A percentile compares a stretch with the other conserved stretches of the same genome.
phyloP scores from a whole-genome alignment of 2,797 vertebrate genomes.

The Lateolabrax maculatus region DNA sequence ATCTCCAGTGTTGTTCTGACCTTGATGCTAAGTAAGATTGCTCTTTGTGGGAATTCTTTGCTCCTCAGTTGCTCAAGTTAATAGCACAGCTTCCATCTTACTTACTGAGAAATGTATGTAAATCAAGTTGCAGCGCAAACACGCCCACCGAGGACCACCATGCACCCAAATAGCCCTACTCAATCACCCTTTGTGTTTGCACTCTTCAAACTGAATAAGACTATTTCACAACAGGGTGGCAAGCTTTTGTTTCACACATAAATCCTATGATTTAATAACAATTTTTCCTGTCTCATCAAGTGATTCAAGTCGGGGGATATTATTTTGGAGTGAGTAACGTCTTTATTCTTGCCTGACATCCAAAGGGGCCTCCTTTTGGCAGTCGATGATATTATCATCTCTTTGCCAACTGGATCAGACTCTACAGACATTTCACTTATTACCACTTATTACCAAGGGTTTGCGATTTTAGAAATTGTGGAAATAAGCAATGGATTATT shows the following conservation, averaged over 20 bases:
- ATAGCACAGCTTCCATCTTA: slow-evolving; percentile 45
- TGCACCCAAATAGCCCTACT: slow-evolving; percentile 25
- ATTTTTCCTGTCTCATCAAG: background rate
- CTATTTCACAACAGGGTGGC: background rate
- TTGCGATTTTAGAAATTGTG: background rate
- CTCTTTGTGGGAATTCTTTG: slow-evolving; percentile 46
- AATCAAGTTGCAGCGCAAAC: slow-evolving; percentile 47
- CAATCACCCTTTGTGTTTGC: slow-evolving; percentile 32
- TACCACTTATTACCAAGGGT: background rate
- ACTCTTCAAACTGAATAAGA: slow-evolving; percentile 6
- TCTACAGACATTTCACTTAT: slow-evolving; percentile 11
- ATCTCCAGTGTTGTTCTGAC: slow-evolving; percentile 39
- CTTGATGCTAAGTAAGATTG: slow-evolving; percentile 55
- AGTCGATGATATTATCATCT: background rate
- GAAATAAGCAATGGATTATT: background rate
- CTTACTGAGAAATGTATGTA: slow-evolving; percentile 44
- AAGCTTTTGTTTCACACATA: slow-evolving; percentile 25
- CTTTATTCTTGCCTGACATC: slow-evolving; percentile 24
- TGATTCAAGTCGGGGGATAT: slow-evolving; percentile 7
- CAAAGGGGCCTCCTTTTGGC: slow-evolving; percentile 27
- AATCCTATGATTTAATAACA: slow-evolving; percentile 26
- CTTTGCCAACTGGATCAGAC: slow-evolving; percentile 22
- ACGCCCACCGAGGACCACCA: slow-evolving; percentile 41
- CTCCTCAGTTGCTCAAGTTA: slow-evolving; percentile 41
- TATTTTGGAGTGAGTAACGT: slow-evolving; percentile 27